A percentile compares a stretch with the other conserved stretches of the same genome.
phyloP scores from a whole-genome alignment of 2,888 invertebrate genomes.

The Drosophila testacea region DNA sequence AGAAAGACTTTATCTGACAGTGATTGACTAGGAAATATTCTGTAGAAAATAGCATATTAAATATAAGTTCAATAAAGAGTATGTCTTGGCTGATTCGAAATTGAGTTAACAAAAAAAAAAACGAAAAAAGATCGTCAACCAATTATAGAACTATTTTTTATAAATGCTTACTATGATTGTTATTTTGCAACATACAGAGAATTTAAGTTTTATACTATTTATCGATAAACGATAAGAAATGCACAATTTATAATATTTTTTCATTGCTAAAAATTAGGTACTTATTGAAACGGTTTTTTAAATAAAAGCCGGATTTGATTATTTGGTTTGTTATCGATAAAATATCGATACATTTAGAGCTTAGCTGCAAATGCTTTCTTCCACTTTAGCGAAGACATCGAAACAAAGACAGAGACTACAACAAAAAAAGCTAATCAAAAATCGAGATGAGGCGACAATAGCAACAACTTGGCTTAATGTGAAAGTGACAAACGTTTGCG shows the following conservation, averaged over 20 bases:
- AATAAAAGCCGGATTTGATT: no score
- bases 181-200: not conserved
- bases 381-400: slow-evolving; percentile 4
- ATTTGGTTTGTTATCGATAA: slow-evolving; percentile 7
- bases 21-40: not conserved
- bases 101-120: no score
- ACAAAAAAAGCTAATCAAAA: slow-evolving; percentile 36
- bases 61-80: no score
- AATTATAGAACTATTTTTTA: no score
- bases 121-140: no score
- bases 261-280: no score
- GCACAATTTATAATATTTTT: not conserved
- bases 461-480: slow-evolving; percentile 60
- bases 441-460: slow-evolving; percentile 27
- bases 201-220: not conserved
- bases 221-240: not conserved
- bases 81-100: no score
- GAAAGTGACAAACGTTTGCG: slow-evolving; percentile 71
- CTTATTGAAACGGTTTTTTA: no score
- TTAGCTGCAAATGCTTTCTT: slow-evolving; percentile 3
- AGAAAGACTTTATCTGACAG: not conserved
- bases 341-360: slow-evolving; percentile 14
- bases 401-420: slow-evolving; percentile 12
- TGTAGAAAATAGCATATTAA: not conserved
- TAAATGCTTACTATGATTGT: no score